Conservation (phyloP, 2,113 vertebrate species). For the Apistogramma diplotaenia region DNA sequence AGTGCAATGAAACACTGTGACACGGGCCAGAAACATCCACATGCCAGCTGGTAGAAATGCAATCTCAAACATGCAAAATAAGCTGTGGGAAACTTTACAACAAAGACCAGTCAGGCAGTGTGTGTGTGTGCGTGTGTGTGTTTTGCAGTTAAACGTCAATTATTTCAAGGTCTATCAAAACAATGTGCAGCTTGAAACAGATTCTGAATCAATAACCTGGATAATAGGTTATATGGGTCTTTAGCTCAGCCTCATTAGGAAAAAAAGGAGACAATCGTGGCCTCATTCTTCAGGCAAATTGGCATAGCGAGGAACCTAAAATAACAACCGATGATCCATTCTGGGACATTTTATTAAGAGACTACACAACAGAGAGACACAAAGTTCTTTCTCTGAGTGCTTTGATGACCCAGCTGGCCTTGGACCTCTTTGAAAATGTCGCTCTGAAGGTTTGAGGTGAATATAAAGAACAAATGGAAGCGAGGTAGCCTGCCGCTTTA, state of each 20-base stretch:
- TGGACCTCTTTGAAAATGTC: conserved; percentile 60
- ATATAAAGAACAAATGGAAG: conserved; percentile 51
- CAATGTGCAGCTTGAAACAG: conserved; percentile 20
- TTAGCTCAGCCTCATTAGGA: conserved; percentile 69
- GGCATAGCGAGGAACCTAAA: conserved; percentile 66
- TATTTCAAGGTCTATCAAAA: conserved; percentile 44
- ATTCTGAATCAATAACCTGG: conserved; percentile 60
- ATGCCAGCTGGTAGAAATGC: conserved; percentile 42
- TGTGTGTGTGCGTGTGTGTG: too few species aligned
- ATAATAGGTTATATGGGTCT: conserved; percentile 67
- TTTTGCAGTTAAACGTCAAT: conserved; percentile 7
- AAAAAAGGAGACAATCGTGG: conserved; percentile 62
- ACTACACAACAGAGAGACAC: conserved; percentile 45
- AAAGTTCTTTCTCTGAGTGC: conserved; percentile 41
- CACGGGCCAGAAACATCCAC: conserved; percentile 34
- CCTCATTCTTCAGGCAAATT: conserved; percentile 76
- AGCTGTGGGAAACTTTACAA: conserved; percentile 20
- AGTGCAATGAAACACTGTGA: conserved; percentile 38
- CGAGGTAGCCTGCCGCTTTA: conserved; percentile 64
- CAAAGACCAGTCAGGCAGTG: conserved; percentile 7
- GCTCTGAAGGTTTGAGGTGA: conserved; percentile 51
- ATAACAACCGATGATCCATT: conserved; percentile 62
- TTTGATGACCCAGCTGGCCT: conserved; percentile 60
- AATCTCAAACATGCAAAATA: conserved; percentile 46
- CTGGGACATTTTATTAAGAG: conserved; percentile 65